Percentiles rank a stretch among this genome's conserved stretches.
Evolutionary conservation across 2,113 vertebrate genomes (phyloP).

Genomic region (Elachura formosa): DNA sequence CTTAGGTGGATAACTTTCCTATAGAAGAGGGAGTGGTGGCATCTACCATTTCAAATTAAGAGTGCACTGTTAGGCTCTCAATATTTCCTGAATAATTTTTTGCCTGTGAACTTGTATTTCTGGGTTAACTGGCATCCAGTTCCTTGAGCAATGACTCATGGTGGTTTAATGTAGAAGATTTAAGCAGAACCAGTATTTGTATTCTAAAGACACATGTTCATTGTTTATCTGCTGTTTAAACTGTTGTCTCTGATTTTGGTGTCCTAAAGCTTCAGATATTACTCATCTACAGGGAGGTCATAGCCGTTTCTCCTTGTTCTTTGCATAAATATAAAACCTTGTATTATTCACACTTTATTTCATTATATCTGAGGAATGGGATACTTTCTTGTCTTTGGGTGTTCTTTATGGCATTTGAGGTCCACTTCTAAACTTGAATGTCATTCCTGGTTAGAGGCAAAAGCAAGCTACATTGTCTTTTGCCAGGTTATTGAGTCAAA

Average conservation of each 20-base stretch:
- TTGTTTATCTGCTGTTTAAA: constrained; percentile 11
- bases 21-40: not conserved
- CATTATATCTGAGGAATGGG: not conserved
- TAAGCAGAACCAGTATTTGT: not conserved
- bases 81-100: not conserved
- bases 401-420: not conserved
- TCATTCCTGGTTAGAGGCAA: not conserved
- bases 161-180: not conserved
- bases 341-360: not conserved
- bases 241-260: not conserved
- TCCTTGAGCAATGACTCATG: not conserved
- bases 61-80: not conserved
- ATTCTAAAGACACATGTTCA: not conserved
- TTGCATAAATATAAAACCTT: not conserved
- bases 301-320: not conserved
- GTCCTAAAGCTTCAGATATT: not conserved
- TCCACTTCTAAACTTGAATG: not conserved
- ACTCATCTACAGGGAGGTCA: not conserved
- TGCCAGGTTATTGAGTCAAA: not conserved
- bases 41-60: not conserved
- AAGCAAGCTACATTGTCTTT: not conserved
- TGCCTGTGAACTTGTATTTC: not conserved
- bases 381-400: not conserved
- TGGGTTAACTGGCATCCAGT: not conserved
- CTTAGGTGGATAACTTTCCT: not conserved